Evolutionary conservation across 2,888 invertebrate genomes (phyloP).

Genomic region (Eupithecia centaureata): DNA sequence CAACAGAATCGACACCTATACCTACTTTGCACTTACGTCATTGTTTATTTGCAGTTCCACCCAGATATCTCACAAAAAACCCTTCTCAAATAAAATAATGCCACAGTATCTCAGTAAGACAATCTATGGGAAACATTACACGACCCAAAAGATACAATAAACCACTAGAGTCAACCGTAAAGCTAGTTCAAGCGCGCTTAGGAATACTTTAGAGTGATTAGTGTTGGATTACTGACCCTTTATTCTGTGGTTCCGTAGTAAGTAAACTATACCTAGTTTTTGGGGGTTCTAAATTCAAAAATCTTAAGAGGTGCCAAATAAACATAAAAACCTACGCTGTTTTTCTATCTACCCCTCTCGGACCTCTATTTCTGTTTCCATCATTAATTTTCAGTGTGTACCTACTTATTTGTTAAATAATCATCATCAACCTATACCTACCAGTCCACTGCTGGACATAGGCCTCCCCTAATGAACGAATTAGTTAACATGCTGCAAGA

Average conservation of each 20-base stretch:
- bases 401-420: too few species aligned
- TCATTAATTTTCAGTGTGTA: background rate
- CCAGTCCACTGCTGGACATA: too few species aligned
- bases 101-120: conserved; percentile 27
- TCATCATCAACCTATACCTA: too few species aligned
- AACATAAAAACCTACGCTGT: background rate
- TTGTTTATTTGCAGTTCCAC: conserved; percentile 20
- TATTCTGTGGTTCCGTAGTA: background rate
- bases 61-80: conserved; percentile 20
- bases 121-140: conserved; percentile 31
- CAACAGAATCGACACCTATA: too few species aligned
- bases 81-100: conserved; percentile 31
- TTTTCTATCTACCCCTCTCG: background rate
- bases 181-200: conserved; percentile 36
- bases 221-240: conserved; percentile 7
- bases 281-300: background rate
- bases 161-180: conserved; percentile 58
- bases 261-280: background rate
- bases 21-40: conserved; percentile 1
- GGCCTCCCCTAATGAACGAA: too few species aligned
- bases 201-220: conserved; percentile 31
- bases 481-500: too few species aligned
- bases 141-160: conserved; percentile 38
- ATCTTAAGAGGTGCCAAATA: background rate
- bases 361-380: background rate